phyloP scores from a whole-genome alignment of 2,113 vertebrate genomes.

The Caranx melampygus region DNA sequence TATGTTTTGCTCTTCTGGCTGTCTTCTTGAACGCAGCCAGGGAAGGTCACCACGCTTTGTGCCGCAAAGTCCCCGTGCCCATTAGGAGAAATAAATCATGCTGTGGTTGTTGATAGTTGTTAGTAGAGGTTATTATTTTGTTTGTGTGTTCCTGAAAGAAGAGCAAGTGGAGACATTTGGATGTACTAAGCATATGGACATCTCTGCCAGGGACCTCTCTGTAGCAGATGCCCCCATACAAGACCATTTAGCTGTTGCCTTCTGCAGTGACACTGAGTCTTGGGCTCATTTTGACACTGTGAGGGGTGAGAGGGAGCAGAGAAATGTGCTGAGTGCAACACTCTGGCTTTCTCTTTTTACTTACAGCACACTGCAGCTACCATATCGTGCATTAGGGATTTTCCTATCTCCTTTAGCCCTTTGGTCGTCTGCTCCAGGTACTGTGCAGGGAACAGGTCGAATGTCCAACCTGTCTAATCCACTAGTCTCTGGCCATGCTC shows the following conservation, averaged over 20 bases:
- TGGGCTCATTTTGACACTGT: constrained; percentile 13
- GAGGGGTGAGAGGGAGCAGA: constrained; percentile 15
- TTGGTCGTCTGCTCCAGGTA: constrained; percentile 46
- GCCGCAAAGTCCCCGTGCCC: background rate
- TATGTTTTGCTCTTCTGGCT: constrained; percentile 48
- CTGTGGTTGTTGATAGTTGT: constrained; percentile 23
- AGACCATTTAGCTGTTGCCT: constrained; percentile 31
- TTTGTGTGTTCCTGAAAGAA: constrained; percentile 33
- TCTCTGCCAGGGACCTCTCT: constrained; percentile 23
- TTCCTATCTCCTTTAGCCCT: constrained; percentile 50
- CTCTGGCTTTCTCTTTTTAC: constrained; percentile 42
- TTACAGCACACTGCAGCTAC: constrained; percentile 35
- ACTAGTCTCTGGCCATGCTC: constrained; percentile 43
- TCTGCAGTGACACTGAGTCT: constrained; percentile 25
- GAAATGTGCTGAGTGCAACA: constrained; percentile 50
- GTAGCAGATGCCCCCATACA: constrained; percentile 21
- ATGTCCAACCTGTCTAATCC: constrained; percentile 48
- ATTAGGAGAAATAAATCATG: constrained; percentile 27
- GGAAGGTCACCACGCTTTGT: constrained; percentile 57
- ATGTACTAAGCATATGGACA: constrained; percentile 21
- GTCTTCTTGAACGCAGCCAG: constrained; percentile 18
- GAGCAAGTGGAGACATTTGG: background rate
- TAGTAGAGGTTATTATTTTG: constrained; percentile 15
- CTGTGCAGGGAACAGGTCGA: constrained; percentile 32
- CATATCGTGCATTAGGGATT: constrained; percentile 42